Base-by-base conservation (phyloP, 2,888 invertebrate species). In the Sesia apiformis region DNA sequence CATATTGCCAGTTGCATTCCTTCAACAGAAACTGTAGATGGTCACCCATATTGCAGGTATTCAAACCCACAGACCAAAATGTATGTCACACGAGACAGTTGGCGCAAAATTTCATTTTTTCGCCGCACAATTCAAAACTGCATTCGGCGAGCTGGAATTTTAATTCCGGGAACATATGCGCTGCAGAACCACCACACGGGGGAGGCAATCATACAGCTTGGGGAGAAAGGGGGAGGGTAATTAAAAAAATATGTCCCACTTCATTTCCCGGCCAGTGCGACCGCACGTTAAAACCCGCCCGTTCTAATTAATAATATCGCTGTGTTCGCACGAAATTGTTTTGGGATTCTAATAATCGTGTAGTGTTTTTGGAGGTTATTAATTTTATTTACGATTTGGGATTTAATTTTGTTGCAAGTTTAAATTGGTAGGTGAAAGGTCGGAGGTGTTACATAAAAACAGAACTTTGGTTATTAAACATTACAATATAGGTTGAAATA, bases 221-320 rank as follows among this genome's bases (percentile, higher is more conserved):
- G n/a, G 42, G 40, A 39, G 41, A 50, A 50, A 39, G 51, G 43
- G 51, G 42, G 70, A 63, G 59, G 75, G 86, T 82, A 86, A 86
- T 87, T 86, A 85, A 85, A 87, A 87, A 87, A 87, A 86, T 81
- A 77, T 86, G 85, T 84, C 84, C 76, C 84, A 85, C 78, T 86
- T 85, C 84, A 85, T 86, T 81, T 72, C 66, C 74, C 73, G 66
- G 65, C 73, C 76, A 72, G 76, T 65, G 71, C 59, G 75, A 78
- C 81, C 78, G 67, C 76, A 72, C 64, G 69, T 56, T 59, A 55
- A 57, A 57, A 54, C 59, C 54, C 53, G 58, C 63, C 58, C 68
- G 69, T 71, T 66, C 76, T 81, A 78, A 84, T 84, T 84, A 83
- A 82, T 81, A 81, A 77, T 78, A 72, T 74, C 67, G 69, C 60